Conservation (phyloP, 2,113 vertebrate species). For the human (Homo sapiens) region GRCh38 chr16:11124501-11125000, state of each 20-base stretch:
- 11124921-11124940: too few relatives aligned
- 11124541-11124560: not conserved
- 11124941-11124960: too few relatives aligned
- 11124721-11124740: not conserved
- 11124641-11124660: not conserved
- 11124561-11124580: not conserved
- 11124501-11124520: not conserved
- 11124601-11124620: not conserved
- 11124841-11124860: too few relatives aligned
- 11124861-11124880: too few relatives aligned
- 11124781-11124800: not conserved
- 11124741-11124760: not conserved
- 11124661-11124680: not conserved
- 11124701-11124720: not conserved
- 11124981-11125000: too few relatives aligned
- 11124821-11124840: too few relatives aligned
- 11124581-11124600: not conserved
- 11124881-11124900: too few relatives aligned
- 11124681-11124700: not conserved
- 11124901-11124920: too few relatives aligned
- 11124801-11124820: too few relatives aligned
- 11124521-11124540: not conserved
- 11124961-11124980: too few relatives aligned
- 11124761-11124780: not conserved
- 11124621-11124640: fast-evolving